Base-by-base conservation (phyloP, 2,888 invertebrate genomes). In the Drosophila diplacantha region DNA sequence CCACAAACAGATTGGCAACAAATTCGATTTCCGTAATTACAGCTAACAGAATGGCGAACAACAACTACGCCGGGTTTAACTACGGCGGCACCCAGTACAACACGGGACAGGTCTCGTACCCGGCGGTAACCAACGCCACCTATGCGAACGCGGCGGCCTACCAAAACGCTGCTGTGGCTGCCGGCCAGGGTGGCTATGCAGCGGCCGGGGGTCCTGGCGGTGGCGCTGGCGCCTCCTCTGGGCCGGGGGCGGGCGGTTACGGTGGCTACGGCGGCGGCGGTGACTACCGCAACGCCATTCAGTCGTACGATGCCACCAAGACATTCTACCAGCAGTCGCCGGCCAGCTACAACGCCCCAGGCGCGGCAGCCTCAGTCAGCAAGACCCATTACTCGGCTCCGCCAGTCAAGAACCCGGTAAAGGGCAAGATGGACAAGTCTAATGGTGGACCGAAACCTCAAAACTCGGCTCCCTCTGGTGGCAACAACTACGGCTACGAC, bases 31-130 rank as follows among this genome's bases (percentile, higher is more conserved):
- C 31, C 35, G 35, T 69, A 52, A 66, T 66, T 66, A 46, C 67
- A 63, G 54, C n/a, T 26, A 68, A 58, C 69, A 75, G 67, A 71
- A 86, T 86, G 86, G 84, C 86, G 46, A 83, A 95, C 90, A 96
- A 96, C 91, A 96, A 96, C 92, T 96, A 96, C 91, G 96, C 96
- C 90, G 96, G 96, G 88, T 96, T 96, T 92, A 95, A 95, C 86
- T 96, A 96, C 89, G 95, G 95, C 87, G 95, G 96, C 89, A 95
- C 96, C 86, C 96, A 96, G 91, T 96, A 96, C 89, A 93, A 93
- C 77, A 92, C 83, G 47, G 85, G 84, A 24, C 86, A 85, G 68
- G 84, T 86, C 22, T 69, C 85, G 26, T 86, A 86, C 73, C 86
- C 86, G 60, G 86, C 86, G 35, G 86, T 86, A 72, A 86, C 86